Base-by-base conservation (phyloP, 2,113 vertebrate genomes). In the Planiliza haematocheilus region DNA sequence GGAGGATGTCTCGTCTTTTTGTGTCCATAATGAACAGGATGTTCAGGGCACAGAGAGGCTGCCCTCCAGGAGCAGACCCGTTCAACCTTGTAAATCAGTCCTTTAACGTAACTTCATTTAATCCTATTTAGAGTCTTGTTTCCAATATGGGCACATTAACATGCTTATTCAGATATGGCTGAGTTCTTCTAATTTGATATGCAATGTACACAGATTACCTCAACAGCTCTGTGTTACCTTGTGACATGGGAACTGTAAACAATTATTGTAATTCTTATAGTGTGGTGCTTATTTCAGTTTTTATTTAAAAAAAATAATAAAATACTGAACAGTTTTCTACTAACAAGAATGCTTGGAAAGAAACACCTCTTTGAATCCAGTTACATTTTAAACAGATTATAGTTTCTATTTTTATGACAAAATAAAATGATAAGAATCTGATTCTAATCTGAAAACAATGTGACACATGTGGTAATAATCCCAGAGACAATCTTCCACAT, bases 1-100 rank as follows among this genome's bases (percentile, higher is more conserved):
- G 85, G 91, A 85, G 88, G 89, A 92, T 85, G 89, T 93, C 88
- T 92, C 72, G 75, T 89, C 85, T 91, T 86, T 92, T 91, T 91
- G 86, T 87, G 66, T 81, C 85, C 69, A 21, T 91, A 93, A 93
- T 92, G 90, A 94, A 91, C 87, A 91, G 85, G 79, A 86, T 84
- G 87, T 91, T 80, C 65, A 72, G 79, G 82, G 80, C 85, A 86
- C 70, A 77, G 84, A 92, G 51, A 86, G 74, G 79, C 77, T 78
- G 70, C 72, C 75, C 88, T 85, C 79, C 57, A 64, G 69, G 56
- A 86, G 75, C 76, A 71, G 79, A 71, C 82, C 65, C 48, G 83
- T 70, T 91, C 82, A 83, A 73, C 67, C 84, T 89, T 73, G 71
- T 73, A 86, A 91, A 93, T 89, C 88, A 82, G 80, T 84, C 84